Evolutionary conservation across 2,797 vertebrate species (phyloP), one percentile per base, ranked within the genome.

Genomic region (Epinephelus coioides): DNA sequence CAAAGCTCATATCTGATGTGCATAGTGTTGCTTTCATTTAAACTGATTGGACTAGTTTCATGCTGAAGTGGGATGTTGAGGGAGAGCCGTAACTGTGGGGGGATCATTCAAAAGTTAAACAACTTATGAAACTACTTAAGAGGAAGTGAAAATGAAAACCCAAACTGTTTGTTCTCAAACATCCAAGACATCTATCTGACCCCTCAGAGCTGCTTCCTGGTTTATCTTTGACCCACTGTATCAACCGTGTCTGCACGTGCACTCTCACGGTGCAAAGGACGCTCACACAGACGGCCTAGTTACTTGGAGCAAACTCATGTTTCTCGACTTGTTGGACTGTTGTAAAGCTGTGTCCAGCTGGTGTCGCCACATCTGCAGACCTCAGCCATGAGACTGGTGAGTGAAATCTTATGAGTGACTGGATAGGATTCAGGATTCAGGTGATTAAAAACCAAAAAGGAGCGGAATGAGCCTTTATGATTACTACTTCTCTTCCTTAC

Each of bases 141-240:
- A 9, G 59, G 65, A 77, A 73, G 55, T 73, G 69, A 69, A 57
- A 74, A 19, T 25, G 0, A 71, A 64, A 17, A 49, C 1, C 15
- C 4, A 51, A 55, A 59, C 5, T 14, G 5, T 19, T 44, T 50
- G 60, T 47, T 23, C 30, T 30, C 5, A 63, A 61, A 38, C 15
- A 53, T 56, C 14, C 46, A 0, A 23, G 5, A 19, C 27, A 43
- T 60, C 2, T 1, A 15, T 54, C 19, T 51, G 17, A 68, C 27
- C 57, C 15, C 21, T 19, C 12, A 15, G 8, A 47, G 75, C 44
- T 5, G 40, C 51, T 81, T 85, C 70, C 57, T 69, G 25, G 14
- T 74, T 75, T 40, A 13, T 40, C n/a, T 71, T 40, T 30, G 51
- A 30, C 44, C 15, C 1, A 3, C 40, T 47, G 21, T 21, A 46